Percentiles rank a stretch among this genome's conserved stretches.
These are phyloP conservation scores for Dendrolimus pini DNA, from an alignment of 2,888 invertebrate genomes.

Conservation along the genomic window DNA sequence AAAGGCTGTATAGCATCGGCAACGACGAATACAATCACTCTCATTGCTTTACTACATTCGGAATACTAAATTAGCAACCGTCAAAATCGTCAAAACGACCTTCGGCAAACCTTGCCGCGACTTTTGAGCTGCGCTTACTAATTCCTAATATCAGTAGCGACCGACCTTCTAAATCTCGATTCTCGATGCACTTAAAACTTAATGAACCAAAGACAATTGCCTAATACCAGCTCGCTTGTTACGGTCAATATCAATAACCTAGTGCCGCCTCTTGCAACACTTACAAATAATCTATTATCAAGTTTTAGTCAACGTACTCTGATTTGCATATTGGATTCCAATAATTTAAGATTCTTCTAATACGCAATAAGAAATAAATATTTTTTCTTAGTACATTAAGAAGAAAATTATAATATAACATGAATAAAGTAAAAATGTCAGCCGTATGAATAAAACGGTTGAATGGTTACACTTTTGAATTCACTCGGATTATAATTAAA, in stretches of 20 bases:
- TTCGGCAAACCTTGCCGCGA: constrained; percentile 30
- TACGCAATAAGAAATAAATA: neutral
- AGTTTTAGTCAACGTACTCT: neutral
- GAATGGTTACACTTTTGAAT: no score
- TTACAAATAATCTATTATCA: neutral
- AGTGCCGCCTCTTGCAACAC: constrained; percentile 5
- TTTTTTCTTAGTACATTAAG: no score
- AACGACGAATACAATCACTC: constrained; percentile 11
- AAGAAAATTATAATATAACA: no score
- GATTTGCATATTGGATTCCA: neutral
- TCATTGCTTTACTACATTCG: constrained; percentile 19
- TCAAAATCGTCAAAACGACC: constrained; percentile 34
- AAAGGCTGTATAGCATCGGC: constrained; percentile 11
- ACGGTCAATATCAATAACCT: constrained; percentile 2
- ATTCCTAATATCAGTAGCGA: constrained; percentile 27
- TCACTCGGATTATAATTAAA: no score
- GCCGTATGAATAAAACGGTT: no score
- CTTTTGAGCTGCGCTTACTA: constrained; percentile 32
- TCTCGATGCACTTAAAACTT: constrained; percentile 2
- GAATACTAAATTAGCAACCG: constrained; percentile 37
- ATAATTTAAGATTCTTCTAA: neutral
- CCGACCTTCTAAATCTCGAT: constrained; percentile 21
- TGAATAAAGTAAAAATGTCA: no score
- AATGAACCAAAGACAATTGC: constrained; percentile 3
- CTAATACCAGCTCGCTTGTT: neutral